These are phyloP conservation scores for Drosophila persimilis DNA, from an alignment of 1,140 invertebrate species.

Conservation along the genomic window DNA sequence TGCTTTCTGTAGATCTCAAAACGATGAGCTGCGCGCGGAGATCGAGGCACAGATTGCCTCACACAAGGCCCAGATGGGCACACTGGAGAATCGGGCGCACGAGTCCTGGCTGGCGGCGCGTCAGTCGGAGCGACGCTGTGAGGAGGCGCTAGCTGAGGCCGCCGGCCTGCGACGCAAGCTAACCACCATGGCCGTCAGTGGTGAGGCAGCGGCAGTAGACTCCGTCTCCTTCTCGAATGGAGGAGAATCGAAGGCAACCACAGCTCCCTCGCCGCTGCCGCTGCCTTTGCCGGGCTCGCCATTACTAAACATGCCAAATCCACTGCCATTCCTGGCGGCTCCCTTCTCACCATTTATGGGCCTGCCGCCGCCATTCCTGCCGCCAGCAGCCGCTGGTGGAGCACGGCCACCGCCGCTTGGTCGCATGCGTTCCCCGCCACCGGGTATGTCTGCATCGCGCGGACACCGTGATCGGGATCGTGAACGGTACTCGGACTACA, in stretches of 20 bases:
- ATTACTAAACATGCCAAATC: constrained; percentile 73
- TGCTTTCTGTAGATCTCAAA: constrained; percentile 84
- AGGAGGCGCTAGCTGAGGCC: constrained; percentile 90
- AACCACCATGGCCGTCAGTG: constrained; percentile 83
- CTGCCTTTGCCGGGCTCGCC: constrained; percentile 77
- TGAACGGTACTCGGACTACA: constrained; percentile 63
- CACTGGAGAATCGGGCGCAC: constrained; percentile 90
- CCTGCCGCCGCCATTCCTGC: constrained; percentile 84
- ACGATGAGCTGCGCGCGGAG: constrained; percentile 90
- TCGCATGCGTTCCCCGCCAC: constrained; percentile 86
- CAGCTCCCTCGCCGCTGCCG: constrained; percentile 77
- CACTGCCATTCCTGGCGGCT: constrained; percentile 84
- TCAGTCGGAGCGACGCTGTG: constrained; percentile 89
- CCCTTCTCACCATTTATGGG: constrained; percentile 83
- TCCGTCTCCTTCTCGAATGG: constrained; percentile 53
- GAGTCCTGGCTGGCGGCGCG: constrained; percentile 90
- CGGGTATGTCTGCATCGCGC: constrained; percentile 23
- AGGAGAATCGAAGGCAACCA: constrained; percentile 32
- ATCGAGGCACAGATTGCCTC: constrained; percentile 91
- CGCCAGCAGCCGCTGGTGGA: constrained; percentile 82
- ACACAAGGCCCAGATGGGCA: constrained; percentile 89
- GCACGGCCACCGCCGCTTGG: constrained; percentile 86
- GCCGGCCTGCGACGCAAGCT: constrained; percentile 89
- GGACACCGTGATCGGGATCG: constrained; percentile 46
- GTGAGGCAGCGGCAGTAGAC: constrained; percentile 33